phyloP scores from a whole-genome alignment of 1,140 invertebrate species.

The Pantala flavescens region DNA sequence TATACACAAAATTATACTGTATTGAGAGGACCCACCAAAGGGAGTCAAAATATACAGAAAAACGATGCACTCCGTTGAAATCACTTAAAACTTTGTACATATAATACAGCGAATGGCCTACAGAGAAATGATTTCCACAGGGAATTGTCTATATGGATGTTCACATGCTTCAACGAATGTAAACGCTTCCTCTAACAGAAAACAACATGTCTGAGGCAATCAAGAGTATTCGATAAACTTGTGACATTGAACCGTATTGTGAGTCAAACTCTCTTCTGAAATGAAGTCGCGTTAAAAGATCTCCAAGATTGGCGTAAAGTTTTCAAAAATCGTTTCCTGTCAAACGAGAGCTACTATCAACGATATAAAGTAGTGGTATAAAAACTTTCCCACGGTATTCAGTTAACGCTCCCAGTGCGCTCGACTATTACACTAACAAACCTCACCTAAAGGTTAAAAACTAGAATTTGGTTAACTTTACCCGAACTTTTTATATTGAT shows the following conservation, averaged over 20 bases:
- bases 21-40: not conserved
- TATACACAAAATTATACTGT: not conserved
- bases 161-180: no score
- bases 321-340: not conserved
- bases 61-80: not conserved
- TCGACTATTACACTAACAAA: not conserved
- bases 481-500: not conserved
- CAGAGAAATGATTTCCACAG: no score
- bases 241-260: no score
- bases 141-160: no score
- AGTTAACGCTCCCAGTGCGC: not conserved
- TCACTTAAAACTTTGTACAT: not conserved
- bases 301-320: not conserved
- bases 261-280: no score
- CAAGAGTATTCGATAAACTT: no score
- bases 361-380: not conserved
- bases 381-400: not conserved
- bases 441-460: not conserved
- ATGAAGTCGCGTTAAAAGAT: not conserved
- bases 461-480: not conserved
- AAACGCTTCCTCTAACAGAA: no score
- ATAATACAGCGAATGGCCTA: not conserved
- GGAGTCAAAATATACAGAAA: not conserved
- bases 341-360: not conserved
- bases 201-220: no score